These are phyloP conservation scores for Drosophila yakuba DNA, from an alignment of 1,140 invertebrate species.

Conservation along the genomic window DNA sequence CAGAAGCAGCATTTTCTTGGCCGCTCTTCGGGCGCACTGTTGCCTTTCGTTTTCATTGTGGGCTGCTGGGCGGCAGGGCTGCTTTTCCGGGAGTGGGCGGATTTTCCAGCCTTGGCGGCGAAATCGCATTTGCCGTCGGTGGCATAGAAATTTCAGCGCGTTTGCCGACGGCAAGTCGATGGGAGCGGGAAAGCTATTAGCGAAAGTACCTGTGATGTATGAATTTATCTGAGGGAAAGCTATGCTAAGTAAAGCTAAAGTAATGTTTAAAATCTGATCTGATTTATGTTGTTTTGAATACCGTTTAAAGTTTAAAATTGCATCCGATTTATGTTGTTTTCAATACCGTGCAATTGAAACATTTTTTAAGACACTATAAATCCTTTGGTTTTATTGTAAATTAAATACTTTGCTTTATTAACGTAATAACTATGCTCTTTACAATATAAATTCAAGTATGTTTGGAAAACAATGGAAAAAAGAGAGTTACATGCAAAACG, in stretches of 20 bases:
- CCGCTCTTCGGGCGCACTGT: conserved; percentile 36
- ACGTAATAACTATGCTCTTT: too few relatives aligned
- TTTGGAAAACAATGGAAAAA: too few relatives aligned
- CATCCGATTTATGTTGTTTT: too few relatives aligned
- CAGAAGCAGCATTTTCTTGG: conserved; percentile 26
- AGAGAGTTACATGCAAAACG: too few relatives aligned
- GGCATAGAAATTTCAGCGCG: conserved; percentile 27
- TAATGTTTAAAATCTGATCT: too few relatives aligned
- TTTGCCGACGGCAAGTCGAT: conserved; percentile 60
- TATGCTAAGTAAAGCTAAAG: too few relatives aligned
- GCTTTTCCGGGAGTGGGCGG: conserved; percentile 2
- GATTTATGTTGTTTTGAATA: too few relatives aligned
- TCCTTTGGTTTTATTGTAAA: too few relatives aligned
- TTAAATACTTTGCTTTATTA: too few relatives aligned
- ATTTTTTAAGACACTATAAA: not conserved
- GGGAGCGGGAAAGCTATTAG: not conserved
- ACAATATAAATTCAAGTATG: too few relatives aligned
- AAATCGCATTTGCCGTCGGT: conserved; percentile 63
- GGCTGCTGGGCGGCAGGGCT: not conserved
- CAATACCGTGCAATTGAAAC: not conserved
- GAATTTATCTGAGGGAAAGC: not conserved
- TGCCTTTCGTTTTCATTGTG: conserved; percentile 74
- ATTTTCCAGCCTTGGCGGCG: conserved; percentile 9
- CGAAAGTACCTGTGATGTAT: not conserved
- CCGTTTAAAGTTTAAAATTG: not conserved